Percentiles rank a stretch among this genome's conserved stretches.
Conservation (phyloP, 35 echinoderm and acorn worm species). For the Amphiura filiformis region DNA sequence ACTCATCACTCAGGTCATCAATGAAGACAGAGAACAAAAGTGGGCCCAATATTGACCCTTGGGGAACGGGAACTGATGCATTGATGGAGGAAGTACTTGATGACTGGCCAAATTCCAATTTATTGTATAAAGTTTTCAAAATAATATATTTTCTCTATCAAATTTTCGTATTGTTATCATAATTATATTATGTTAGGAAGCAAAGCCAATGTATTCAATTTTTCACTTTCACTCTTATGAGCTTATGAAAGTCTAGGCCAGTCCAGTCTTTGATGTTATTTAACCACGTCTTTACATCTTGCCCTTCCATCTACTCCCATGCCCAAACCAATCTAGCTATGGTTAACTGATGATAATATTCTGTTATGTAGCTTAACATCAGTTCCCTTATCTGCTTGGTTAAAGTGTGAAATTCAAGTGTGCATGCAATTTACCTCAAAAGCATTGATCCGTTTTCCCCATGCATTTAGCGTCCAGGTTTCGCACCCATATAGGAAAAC, state of each 20-base stretch:
- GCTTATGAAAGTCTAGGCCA: neutral
- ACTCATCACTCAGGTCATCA: too few relatives aligned
- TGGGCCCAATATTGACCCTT: too few relatives aligned
- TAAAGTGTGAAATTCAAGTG: neutral
- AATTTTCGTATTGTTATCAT: too few relatives aligned
- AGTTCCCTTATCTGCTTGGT: neutral
- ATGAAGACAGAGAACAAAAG: too few relatives aligned
- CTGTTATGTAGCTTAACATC: neutral
- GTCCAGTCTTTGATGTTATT: neutral
- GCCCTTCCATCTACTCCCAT: neutral
- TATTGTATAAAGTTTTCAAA: too few relatives aligned
- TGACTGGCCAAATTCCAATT: too few relatives aligned
- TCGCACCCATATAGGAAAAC: constrained; percentile 26
- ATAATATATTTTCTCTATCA: too few relatives aligned
- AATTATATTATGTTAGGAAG: too few relatives aligned
- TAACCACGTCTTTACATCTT: neutral
- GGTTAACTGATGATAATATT: neutral
- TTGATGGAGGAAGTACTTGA: too few relatives aligned
- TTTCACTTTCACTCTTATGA: too few relatives aligned
- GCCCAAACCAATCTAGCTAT: neutral
- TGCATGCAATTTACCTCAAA: neutral
- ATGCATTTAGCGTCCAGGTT: constrained; percentile 20
- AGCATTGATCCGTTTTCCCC: constrained; percentile 6
- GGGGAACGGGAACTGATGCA: too few relatives aligned
- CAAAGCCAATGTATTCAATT: too few relatives aligned